Conservation (phyloP, 2,113 vertebrate genomes). For the Hydrochoerus hydrochaeris region DNA sequence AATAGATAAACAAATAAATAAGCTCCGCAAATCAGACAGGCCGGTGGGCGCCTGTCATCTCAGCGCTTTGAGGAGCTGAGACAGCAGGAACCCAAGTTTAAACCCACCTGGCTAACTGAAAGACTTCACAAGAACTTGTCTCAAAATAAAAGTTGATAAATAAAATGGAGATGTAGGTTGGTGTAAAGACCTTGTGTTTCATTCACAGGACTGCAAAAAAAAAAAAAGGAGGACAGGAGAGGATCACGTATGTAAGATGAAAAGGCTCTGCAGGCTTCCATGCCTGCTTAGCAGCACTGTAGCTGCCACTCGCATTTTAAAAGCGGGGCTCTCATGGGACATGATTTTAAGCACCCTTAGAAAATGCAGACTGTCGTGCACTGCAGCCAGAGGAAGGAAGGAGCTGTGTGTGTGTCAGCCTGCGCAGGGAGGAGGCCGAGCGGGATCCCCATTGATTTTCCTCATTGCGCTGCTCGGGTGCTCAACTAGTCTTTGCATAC, state of each 20-base stretch:
- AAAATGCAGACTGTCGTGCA: background rate
- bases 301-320: background rate
- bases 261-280: background rate
- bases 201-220: background rate
- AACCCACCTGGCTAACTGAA: background rate
- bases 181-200: background rate
- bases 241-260: too few relatives aligned
- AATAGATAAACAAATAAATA: background rate
- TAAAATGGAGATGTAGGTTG: background rate
- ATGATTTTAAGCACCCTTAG: background rate
- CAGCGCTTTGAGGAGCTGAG: background rate
- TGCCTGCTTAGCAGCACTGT: background rate
- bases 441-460: background rate
- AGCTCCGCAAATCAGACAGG: background rate
- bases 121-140: background rate
- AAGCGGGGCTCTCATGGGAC: too few relatives aligned
- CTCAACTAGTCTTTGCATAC: background rate
- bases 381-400: too few relatives aligned
- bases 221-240: background rate
- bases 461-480: too few relatives aligned
- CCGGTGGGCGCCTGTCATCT: background rate
- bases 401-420: too few relatives aligned
- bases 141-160: background rate
- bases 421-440: too few relatives aligned
- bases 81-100: background rate